phyloP scores from a whole-genome alignment of 2,888 invertebrate species.

The Diaphora mendica region DNA sequence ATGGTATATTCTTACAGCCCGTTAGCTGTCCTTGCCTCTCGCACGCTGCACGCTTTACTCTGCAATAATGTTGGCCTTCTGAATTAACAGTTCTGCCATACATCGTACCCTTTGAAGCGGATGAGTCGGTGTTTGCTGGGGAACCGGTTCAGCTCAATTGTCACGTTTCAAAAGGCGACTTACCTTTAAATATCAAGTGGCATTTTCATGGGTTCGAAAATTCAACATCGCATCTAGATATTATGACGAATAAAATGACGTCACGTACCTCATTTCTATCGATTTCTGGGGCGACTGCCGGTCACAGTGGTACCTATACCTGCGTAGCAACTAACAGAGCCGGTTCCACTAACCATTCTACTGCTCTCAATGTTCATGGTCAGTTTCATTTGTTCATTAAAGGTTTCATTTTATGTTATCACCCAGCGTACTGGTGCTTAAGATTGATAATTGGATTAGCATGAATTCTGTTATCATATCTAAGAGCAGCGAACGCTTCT shows the following conservation, averaged over 20 bases:
- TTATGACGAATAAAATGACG: slow-evolving; percentile 88
- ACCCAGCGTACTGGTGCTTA: slow-evolving; percentile 62
- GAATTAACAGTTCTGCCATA: slow-evolving; percentile 88
- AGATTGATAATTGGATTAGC: slow-evolving; percentile 72
- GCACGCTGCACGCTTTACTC: slow-evolving; percentile 84
- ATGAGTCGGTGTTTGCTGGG: slow-evolving; percentile 89
- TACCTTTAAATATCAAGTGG: slow-evolving; percentile 91
- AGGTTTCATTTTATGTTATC: slow-evolving; percentile 43
- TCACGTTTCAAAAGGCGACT: slow-evolving; percentile 90
- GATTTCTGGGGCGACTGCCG: slow-evolving; percentile 89
- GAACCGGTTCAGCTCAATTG: slow-evolving; percentile 90
- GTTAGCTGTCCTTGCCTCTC: slow-evolving; percentile 63
- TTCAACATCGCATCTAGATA: slow-evolving; percentile 86
- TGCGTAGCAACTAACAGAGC: slow-evolving; percentile 91
- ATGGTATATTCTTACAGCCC: slow-evolving; percentile 86
- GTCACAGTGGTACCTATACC: slow-evolving; percentile 91
- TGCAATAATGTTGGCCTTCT: slow-evolving; percentile 79
- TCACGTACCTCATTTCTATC: slow-evolving; percentile 90
- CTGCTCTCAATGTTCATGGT: slow-evolving; percentile 87
- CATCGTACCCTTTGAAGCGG: slow-evolving; percentile 89
- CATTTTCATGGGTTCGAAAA: slow-evolving; percentile 89
- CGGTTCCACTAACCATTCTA: slow-evolving; percentile 89
- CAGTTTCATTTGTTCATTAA: slow-evolving; percentile 72
- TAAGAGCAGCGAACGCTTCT: slow-evolving; percentile 62
- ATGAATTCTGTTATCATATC: slow-evolving; percentile 73